Evolutionary conservation across 2,797 vertebrate species (phyloP).

Genomic region (Liasis olivaceus): DNA sequence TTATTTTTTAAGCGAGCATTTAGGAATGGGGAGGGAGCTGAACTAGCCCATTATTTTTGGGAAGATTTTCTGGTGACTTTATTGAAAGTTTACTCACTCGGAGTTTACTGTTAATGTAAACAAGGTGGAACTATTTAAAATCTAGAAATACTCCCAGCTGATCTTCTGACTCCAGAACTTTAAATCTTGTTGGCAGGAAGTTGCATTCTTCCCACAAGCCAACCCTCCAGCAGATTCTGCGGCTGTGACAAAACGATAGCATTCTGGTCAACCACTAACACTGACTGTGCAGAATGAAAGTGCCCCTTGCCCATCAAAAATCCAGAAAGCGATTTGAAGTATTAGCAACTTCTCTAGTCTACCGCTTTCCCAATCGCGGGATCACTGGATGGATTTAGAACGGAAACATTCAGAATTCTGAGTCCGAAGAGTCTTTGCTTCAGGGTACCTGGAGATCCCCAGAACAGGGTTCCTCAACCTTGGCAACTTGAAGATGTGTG

Average conservation of each 20-base stretch:
- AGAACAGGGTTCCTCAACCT: neutral
- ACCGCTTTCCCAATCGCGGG: neutral
- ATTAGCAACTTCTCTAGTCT: neutral
- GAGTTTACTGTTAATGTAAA: neutral
- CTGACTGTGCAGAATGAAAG: neutral
- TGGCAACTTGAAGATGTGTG: too few relatives aligned
- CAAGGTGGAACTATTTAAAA: neutral
- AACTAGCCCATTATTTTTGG: too few relatives aligned
- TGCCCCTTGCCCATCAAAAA: conserved; percentile 2
- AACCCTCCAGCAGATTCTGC: neutral
- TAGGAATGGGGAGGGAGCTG: neutral
- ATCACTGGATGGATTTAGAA: neutral
- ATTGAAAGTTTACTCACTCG: neutral
- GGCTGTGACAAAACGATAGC: neutral
- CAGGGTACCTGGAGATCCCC: neutral
- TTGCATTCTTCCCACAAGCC: conserved; percentile 19
- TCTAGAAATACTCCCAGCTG: neutral
- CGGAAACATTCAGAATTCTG: neutral
- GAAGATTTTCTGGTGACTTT: neutral
- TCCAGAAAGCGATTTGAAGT: neutral
- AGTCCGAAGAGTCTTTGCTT: neutral
- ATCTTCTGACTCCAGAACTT: neutral
- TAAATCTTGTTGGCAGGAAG: neutral
- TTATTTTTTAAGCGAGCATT: neutral
- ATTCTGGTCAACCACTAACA: conserved; percentile 15